Percentiles rank a stretch among this genome's conserved stretches.
Evolutionary conservation across 2,888 invertebrate genomes (phyloP).

Genomic region (Diaphora mendica): DNA sequence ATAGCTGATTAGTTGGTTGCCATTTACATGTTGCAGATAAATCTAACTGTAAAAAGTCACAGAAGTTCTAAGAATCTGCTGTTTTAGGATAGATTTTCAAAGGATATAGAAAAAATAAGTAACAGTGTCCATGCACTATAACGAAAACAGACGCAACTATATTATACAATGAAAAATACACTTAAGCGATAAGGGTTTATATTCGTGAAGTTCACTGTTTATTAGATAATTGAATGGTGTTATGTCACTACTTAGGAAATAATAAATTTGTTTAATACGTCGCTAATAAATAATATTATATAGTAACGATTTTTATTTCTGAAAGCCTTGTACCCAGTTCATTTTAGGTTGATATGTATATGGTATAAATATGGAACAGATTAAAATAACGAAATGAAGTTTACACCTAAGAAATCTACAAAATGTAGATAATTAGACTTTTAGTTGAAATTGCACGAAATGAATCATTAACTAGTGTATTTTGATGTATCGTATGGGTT

Average conservation of each 20-base stretch:
- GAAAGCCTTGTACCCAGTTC: neutral
- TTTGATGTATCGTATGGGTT: too few relatives aligned
- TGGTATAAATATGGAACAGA: neutral
- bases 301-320: constrained; percentile 9
- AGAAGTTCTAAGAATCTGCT: too few relatives aligned
- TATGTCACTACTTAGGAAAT: constrained; percentile 35
- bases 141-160: neutral
- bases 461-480: too few relatives aligned
- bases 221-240: neutral
- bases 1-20: too few relatives aligned
- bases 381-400: too few relatives aligned
- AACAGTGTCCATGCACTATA: neutral
- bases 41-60: too few relatives aligned
- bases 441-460: too few relatives aligned
- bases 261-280: constrained; percentile 37
- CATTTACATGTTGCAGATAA: too few relatives aligned
- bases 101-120: neutral
- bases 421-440: too few relatives aligned
- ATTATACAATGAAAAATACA: constrained; percentile 23
- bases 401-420: too few relatives aligned
- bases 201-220: constrained; percentile 7
- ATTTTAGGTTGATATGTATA: neutral
- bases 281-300: constrained; percentile 44
- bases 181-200: neutral
- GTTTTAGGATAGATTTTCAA: neutral